Base-by-base conservation (phyloP, 1,140 invertebrate species). In the Marisa cornuarietis region DNA sequence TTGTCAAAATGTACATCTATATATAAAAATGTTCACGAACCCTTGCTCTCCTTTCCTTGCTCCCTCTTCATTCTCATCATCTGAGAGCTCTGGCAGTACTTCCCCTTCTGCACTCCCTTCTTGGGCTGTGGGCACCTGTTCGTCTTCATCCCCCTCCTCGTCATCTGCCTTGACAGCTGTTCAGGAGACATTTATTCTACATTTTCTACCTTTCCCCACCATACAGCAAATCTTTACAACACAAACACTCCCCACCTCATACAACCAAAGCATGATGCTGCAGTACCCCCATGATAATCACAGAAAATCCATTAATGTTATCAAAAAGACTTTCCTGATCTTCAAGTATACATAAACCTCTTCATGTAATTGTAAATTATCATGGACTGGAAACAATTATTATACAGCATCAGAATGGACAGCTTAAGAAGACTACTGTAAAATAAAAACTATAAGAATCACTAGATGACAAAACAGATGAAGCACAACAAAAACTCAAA, bases 41-140 rank as follows among this genome's bases (percentile, higher is more conserved):
- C 76, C 82, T 52, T 83, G 68, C 52, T 71, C 79, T 71, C 72
- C 73, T 24, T 82, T 73, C 72, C 86, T 75, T 66, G 81, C 73
- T 42, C 72, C 81, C 51, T 82, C 84, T 52, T 85, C 84, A 68
- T 86, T 87, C 63, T 89, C 90, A 80, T 89, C 90, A 81, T 89
- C 87, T 24, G 87, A 89, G 7, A 84, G 42, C 11, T 85, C 81
- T 16, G 84, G 85, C 49, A 74, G 24, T 7, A 49, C 79, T 6
- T 69, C 80, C 42, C 18, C 75, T 52, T 81, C 65, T 9, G 72
- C 65, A 71, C 58, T 78, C 82, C 80, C 68, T 51, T 77, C 78
- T n/a, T 61, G 49, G 16, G 71, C 73, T 18, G 24, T 73, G 18
- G 82, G 42, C n/a, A 72, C 62, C 42, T 75, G 81, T 81, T 83